Base-by-base conservation (phyloP, 2,888 invertebrate genomes). In the Platypus cylindrus region DNA sequence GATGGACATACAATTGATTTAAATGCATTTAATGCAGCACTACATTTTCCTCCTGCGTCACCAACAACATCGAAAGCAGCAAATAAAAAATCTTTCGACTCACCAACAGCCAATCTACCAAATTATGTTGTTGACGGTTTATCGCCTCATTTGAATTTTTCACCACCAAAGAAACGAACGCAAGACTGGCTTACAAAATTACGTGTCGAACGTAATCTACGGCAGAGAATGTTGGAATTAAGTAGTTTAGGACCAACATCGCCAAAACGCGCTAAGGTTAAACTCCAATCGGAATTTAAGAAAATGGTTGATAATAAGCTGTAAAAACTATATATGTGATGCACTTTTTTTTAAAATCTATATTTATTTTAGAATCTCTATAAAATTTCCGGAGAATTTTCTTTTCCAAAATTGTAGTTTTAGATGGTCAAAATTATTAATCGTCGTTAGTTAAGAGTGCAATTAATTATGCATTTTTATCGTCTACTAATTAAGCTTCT, bases 81-180 rank as follows among this genome's bases (percentile, higher is more conserved):
- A 16, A 22, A 33, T 4, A n/a, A 22, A 32, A 41, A 37, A 36
- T 39, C 32, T 5, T 40, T 47, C 2, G 63, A 63, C 30, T 73
- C 79, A 2, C 79, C 80, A 0, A 79, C 79, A 0, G 66, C 68
- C 11, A 75, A 83, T 54, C 57, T 86, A 40, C 86, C 86, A 0
- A 78, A 86, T 61, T 86, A 70, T 49, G 81, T 82, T 0, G 46
- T 76, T 9, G 75, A 78, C 47, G 85, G 85, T 1, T 75, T 75
- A 22, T 84, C 84, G 0, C 85, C 85, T 0, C 84, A 84, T 55
- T 55, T 81, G 23, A 65, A 71, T 30, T 73, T 74, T 66, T 82
- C 83, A 0, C 82, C 83, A 0, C 70, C 68, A 17, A 75, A 75
- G 39, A 72, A 68, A 41, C 71, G 72, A 31, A 71, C 75, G 43